Conservation (phyloP, 2,113 vertebrate genomes). For the Catharus minimus region DNA sequence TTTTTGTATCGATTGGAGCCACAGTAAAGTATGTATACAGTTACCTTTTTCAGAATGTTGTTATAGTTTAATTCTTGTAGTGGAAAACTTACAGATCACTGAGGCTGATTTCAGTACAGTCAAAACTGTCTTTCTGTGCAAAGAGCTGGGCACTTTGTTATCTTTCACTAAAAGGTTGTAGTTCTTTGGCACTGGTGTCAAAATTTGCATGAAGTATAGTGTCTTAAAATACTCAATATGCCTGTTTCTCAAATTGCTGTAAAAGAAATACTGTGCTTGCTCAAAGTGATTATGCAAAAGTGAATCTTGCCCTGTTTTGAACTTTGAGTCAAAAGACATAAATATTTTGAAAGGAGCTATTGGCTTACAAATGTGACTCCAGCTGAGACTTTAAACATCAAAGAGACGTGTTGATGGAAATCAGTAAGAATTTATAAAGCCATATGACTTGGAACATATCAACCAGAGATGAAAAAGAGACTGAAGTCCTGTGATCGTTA, state of each 20-base stretch:
- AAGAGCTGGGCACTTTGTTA: background rate
- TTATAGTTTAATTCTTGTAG: background rate
- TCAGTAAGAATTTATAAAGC: conserved; percentile 14
- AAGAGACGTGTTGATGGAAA: conserved; percentile 18
- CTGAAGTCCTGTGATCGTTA: conserved; percentile 16
- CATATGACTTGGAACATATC: conserved; percentile 6
- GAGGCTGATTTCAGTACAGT: background rate
- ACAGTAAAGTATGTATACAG: accelerated
- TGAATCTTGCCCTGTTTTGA: conserved; percentile 52
- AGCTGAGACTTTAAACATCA: conserved; percentile 48
- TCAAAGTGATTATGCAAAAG: background rate
- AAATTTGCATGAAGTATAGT: background rate
- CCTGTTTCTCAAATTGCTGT: background rate
- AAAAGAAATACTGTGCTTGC: conserved; percentile 12
- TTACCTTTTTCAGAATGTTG: background rate
- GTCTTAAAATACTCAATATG: background rate
- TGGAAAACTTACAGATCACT: background rate
- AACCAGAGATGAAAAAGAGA: conserved; percentile 23
- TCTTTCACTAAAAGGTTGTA: background rate
- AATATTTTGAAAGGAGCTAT: conserved; percentile 57
- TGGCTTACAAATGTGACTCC: conserved; percentile 6
- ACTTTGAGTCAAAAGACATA: conserved; percentile 38
- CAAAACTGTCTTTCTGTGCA: background rate
- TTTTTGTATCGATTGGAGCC: background rate
- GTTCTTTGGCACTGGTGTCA: background rate